These are phyloP conservation scores for Lathronympha strigana DNA, from an alignment of 2,888 invertebrate genomes.

Conservation along the genomic window DNA sequence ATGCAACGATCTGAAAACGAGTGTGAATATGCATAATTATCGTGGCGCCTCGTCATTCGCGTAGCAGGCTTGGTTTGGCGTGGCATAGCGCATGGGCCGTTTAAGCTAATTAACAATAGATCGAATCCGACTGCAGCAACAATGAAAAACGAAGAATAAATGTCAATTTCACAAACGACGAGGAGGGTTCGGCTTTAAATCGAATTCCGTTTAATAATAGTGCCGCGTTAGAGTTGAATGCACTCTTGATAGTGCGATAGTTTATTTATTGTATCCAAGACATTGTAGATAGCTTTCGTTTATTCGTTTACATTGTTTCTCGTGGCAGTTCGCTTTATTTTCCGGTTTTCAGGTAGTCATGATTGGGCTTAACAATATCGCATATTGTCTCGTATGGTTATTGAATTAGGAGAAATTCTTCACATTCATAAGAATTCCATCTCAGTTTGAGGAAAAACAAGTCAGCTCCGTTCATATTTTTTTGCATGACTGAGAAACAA, in stretches of 20 bases:
- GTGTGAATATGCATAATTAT: conserved; percentile 21
- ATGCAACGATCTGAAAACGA: neutral
- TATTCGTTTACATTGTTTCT: conserved; percentile 51
- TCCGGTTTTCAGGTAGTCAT: conserved; percentile 9
- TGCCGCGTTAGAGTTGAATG: conserved; percentile 81
- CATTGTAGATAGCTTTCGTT: conserved; percentile 57
- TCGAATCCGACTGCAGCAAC: conserved; percentile 79
- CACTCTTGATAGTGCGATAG: conserved; percentile 78
- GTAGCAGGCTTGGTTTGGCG: conserved; percentile 59
- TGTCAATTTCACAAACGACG: conserved; percentile 84
- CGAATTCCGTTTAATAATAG: conserved; percentile 84
- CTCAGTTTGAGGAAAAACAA: no score
- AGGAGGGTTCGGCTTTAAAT: conserved; percentile 83
- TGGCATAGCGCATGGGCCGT: conserved; percentile 75
- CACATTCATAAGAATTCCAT: no score
- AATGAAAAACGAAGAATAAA: conserved; percentile 84
- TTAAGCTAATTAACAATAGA: conserved; percentile 84
- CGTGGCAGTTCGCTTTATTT: conserved; percentile 23
- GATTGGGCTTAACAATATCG: neutral
- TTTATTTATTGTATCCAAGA: conserved; percentile 72
- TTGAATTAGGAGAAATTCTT: neutral
- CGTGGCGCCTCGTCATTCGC: conserved; percentile 40
- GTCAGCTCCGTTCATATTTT: no score
- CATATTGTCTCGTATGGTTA: neutral
- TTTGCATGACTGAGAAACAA: no score